phyloP scores from a whole-genome alignment of 2,113 vertebrate species.

The Leucosticte australis region DNA sequence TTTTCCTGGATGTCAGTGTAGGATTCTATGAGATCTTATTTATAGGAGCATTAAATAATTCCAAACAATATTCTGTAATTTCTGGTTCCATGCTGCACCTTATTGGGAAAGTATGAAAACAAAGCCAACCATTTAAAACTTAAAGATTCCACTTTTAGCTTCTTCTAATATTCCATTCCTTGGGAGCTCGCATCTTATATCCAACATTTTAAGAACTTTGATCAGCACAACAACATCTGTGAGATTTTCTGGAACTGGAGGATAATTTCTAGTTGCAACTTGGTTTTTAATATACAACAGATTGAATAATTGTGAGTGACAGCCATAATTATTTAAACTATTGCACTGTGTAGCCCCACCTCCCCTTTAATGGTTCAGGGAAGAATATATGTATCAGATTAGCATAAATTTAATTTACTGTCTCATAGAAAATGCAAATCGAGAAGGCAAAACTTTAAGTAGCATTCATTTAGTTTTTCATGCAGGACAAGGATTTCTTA shows the following conservation, averaged over 20 bases:
- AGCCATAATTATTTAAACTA: conserved; percentile 36
- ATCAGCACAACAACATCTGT: not conserved
- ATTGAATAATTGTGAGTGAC: not conserved
- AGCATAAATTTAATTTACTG: conserved; percentile 34
- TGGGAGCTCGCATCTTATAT: not conserved
- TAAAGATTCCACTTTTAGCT: not conserved
- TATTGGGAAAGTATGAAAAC: not conserved
- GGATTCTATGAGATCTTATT: not conserved
- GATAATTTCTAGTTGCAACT: not conserved
- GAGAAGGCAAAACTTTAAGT: conserved; percentile 12
- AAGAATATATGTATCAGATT: conserved; percentile 20
- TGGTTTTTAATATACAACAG: not conserved
- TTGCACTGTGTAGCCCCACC: not conserved
- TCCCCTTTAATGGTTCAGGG: conserved; percentile 1
- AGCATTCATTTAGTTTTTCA: conserved; percentile 24
- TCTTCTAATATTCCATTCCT: not conserved
- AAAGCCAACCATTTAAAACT: not conserved
- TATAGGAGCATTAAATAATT: not conserved
- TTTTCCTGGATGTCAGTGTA: not conserved
- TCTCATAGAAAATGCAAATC: conserved; percentile 54
- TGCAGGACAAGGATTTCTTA: conserved; percentile 3
- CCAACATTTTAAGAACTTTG: not conserved
- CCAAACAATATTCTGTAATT: not conserved
- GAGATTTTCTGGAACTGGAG: not conserved
- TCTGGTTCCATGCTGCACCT: not conserved